These are phyloP conservation scores for Dasypus novemcinctus DNA, from an alignment of 2,113 vertebrate species.

Conservation along the genomic window DNA sequence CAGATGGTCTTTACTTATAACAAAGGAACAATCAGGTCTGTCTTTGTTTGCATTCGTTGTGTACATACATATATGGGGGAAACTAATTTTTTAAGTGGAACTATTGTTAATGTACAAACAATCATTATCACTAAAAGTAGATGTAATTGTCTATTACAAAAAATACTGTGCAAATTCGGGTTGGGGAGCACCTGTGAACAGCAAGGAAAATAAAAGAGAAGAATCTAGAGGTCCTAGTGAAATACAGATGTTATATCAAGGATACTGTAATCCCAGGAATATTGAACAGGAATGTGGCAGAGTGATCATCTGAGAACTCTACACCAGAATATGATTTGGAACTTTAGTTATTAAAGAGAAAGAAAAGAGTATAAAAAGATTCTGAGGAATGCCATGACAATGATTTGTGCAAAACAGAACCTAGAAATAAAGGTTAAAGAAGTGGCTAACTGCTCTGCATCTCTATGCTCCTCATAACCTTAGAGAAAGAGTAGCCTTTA, in stretches of 20 bases:
- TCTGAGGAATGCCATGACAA: background rate
- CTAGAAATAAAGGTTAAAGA: background rate
- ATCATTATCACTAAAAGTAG: slow-evolving; percentile 44
- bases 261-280: background rate
- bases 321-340: background rate
- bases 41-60: slow-evolving; percentile 49
- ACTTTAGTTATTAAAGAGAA: background rate
- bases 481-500: background rate
- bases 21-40: slow-evolving; percentile 74
- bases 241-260: background rate
- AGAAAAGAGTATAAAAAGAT: background rate
- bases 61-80: slow-evolving; percentile 28
- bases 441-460: background rate
- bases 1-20: slow-evolving; percentile 81
- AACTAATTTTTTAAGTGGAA: slow-evolving; percentile 50
- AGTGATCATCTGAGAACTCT: background rate
- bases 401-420: background rate
- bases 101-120: slow-evolving; percentile 51
- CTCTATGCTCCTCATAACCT: background rate
- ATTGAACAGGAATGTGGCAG: background rate
- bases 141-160: background rate
- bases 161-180: background rate
- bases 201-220: background rate
- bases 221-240: background rate
- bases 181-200: slow-evolving; percentile 12